Evolutionary conservation across 2,113 vertebrate genomes (phyloP), one percentile per base, ranked within the genome.

Genomic region (Pangasianodon hypophthalmus): DNA sequence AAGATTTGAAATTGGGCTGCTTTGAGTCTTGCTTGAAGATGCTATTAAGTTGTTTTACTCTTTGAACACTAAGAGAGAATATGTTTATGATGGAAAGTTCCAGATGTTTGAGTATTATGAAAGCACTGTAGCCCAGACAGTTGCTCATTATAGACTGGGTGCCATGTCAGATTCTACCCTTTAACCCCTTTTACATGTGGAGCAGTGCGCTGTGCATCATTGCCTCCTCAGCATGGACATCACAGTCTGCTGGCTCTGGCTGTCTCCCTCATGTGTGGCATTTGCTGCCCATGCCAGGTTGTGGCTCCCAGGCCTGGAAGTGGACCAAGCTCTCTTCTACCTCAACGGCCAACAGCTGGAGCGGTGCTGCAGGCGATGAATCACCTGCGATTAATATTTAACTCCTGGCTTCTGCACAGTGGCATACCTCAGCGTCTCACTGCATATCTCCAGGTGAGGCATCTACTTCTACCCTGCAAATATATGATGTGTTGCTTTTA

Each of bases 371-470:
- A 94, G 95, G 94, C 92, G 91, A 96, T 96, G 94, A 96, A 95
- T 96, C 95, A 95, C 94, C 94, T 91, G 92, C 92, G 93, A 96
- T 96, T 96, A 95, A 96, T 96, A 96, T 96, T 96, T 96, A 95
- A 96, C 95, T 96, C 92, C 94, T 94, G 94, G 94, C 93, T 96
- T 93, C 93, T 95, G 93, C 95, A 94, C 79, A 93, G 87, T 88
- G 87, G 75, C 94, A 71, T 79, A 79, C 37, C 41, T 79, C 54
- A 60, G 54, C 44, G 9, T 60, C 24, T 60, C 73, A 79, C 86
- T 87, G 26, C 37, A 79, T 19, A 79, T 77, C 93, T 95, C 92
- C 67, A 96, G 95, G 85, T 87, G 88, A 90, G 81, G 71, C 94
- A 93, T 93, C 92, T 94, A 81, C 41, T 84, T 83, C 89, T 69